Conservation (phyloP, 1,140 invertebrate genomes). For the Aphaenogaster rudis region DNA sequence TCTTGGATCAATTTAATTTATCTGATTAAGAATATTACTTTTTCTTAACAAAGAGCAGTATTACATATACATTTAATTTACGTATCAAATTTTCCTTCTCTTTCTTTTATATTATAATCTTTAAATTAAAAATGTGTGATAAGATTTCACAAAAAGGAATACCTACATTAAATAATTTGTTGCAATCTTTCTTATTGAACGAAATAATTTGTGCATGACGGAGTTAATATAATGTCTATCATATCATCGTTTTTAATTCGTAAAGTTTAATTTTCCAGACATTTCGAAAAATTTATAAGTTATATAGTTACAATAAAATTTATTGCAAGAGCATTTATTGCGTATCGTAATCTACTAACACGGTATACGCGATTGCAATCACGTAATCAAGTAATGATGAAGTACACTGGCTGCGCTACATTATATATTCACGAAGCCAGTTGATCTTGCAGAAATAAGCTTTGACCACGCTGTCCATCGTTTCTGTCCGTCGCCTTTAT, state of each 20-base stretch:
- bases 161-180: not conserved
- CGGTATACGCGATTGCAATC: constrained; percentile 31
- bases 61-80: constrained; percentile 3
- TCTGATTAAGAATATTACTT: not conserved
- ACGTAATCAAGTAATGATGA: constrained; percentile 21
- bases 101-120: not conserved
- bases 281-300: not conserved
- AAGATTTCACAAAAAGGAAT: not conserved
- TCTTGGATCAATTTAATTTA: not conserved
- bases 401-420: not conserved
- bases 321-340: not conserved
- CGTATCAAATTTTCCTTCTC: not conserved
- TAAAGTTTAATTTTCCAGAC: not conserved
- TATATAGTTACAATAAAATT: not conserved
- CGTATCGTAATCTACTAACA: constrained; percentile 24
- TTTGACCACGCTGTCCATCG: not conserved
- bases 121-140: not conserved
- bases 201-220: not conserved
- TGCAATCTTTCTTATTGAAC: not conserved
- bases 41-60: not conserved
- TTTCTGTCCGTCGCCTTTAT: constrained; percentile 41
- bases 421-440: not conserved
- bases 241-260: not conserved
- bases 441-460: constrained; percentile 42
- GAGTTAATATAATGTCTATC: not conserved